Conservation (phyloP, 2,888 invertebrate species). For the Acheta domesticus region DNA sequence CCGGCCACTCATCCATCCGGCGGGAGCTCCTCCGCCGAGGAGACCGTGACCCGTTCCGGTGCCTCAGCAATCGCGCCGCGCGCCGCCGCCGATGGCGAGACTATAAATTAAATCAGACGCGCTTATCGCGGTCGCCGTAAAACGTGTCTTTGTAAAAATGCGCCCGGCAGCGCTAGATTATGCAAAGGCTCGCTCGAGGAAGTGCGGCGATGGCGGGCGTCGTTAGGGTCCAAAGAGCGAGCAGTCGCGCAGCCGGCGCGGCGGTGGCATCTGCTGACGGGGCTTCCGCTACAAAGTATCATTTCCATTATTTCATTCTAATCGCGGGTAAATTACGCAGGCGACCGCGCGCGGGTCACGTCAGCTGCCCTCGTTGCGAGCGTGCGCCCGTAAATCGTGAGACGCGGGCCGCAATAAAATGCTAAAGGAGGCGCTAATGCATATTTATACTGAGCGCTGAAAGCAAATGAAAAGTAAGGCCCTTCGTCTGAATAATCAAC, state of each 20-base stretch:
- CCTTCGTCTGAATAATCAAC: not conserved
- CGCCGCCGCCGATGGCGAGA: not conserved
- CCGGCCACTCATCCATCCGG: too few relatives aligned
- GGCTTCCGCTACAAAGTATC: not conserved
- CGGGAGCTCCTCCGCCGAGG: not conserved
- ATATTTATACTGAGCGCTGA: not conserved
- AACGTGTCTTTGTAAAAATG: not conserved
- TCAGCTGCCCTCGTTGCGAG: not conserved
- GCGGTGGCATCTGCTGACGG: too few relatives aligned
- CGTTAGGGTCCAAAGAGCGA: too few relatives aligned
- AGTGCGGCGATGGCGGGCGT: too few relatives aligned
- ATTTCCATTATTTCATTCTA: not conserved
- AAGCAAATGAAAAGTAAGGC: not conserved
- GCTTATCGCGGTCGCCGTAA: not conserved
- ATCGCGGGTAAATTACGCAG: not conserved
- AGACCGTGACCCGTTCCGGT: not conserved
- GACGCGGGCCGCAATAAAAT: not conserved
- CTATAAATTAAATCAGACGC: constrained; percentile 18
- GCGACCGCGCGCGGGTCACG: not conserved
- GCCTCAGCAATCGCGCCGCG: not conserved
- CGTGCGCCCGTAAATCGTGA: not conserved
- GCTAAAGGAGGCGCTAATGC: not conserved
- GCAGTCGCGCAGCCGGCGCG: too few relatives aligned
- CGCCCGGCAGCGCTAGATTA: too few relatives aligned
- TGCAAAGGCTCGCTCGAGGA: too few relatives aligned